Percentiles rank a stretch among this genome's conserved stretches.
Evolutionary conservation across 1,140 invertebrate species (phyloP).

Genomic region (Drosophila parvula): DNA sequence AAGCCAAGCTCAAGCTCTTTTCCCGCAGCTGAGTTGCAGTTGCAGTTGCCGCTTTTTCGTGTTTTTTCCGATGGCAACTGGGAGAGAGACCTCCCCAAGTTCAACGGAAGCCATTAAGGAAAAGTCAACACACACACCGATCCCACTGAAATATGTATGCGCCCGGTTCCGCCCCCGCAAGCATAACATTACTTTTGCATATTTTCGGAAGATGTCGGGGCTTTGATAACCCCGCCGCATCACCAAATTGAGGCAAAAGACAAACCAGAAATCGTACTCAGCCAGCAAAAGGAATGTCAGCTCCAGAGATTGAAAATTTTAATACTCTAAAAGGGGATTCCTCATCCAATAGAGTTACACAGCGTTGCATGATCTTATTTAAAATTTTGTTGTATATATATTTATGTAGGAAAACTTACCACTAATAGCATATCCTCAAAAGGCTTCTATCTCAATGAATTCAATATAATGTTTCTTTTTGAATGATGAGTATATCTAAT

Average conservation of each 20-base stretch:
- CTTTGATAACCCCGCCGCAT: slow-evolving; percentile 63
- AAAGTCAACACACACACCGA: slow-evolving; percentile 44
- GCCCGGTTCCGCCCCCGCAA: slow-evolving; percentile 11
- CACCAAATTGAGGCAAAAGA: slow-evolving; percentile 33
- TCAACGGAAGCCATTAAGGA: slow-evolving; percentile 72
- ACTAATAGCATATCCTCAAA: too few relatives aligned
- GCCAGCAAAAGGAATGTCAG: not conserved
- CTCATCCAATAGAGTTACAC: too few relatives aligned
- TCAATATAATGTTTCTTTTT: too few relatives aligned
- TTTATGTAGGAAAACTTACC: too few relatives aligned
- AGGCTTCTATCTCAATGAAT: too few relatives aligned
- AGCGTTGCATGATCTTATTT: too few relatives aligned
- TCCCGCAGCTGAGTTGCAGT: slow-evolving; percentile 15
- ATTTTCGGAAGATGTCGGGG: slow-evolving; percentile 56
- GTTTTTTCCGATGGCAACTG: not conserved
- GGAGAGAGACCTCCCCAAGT: slow-evolving; percentile 47
- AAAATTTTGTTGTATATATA: too few relatives aligned
- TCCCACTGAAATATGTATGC: slow-evolving; percentile 26
- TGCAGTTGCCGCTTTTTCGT: not conserved
- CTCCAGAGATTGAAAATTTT: not conserved
- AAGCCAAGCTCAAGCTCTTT: slow-evolving; percentile 19
- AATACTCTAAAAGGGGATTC: slow-evolving; percentile 8
- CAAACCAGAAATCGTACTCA: slow-evolving; percentile 35
- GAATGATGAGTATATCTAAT: too few relatives aligned
- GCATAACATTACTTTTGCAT: slow-evolving; percentile 69